These are phyloP conservation scores for Neuroscelio doddi DNA, from an alignment of 2,888 invertebrate species.

Conservation along the genomic window DNA sequence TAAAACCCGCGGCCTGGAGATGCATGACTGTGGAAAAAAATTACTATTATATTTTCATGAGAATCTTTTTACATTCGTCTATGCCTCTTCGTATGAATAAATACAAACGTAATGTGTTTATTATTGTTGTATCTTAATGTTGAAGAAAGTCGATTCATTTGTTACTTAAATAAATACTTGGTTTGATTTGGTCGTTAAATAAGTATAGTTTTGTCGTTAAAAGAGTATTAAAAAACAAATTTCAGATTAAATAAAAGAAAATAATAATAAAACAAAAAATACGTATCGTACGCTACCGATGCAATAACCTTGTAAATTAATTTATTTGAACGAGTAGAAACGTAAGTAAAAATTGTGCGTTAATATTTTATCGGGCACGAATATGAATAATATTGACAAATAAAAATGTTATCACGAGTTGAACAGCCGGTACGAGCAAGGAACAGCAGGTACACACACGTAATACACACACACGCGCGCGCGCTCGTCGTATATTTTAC, in stretches of 20 bases:
- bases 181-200: too few relatives aligned
- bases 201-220: too few relatives aligned
- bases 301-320: too few relatives aligned
- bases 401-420: conserved; percentile 41
- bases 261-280: too few relatives aligned
- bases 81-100: not conserved
- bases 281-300: too few relatives aligned
- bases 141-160: too few relatives aligned
- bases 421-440: conserved; percentile 43
- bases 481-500: conserved; percentile 27
- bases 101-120: not conserved
- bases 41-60: conserved; percentile 16
- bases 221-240: too few relatives aligned
- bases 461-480: conserved; percentile 23
- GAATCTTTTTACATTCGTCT: not conserved
- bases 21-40: conserved; percentile 15
- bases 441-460: too few relatives aligned
- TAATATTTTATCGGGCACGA: conserved; percentile 19
- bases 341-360: conserved; percentile 32
- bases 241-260: too few relatives aligned
- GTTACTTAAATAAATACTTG: too few relatives aligned
- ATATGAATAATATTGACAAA: conserved; percentile 40
- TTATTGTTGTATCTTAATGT: too few relatives aligned
- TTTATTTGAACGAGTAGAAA: not conserved
- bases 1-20: conserved; percentile 26